Conservation (phyloP, 2,888 invertebrate species). For the Agonopterix alstromeriana region DNA sequence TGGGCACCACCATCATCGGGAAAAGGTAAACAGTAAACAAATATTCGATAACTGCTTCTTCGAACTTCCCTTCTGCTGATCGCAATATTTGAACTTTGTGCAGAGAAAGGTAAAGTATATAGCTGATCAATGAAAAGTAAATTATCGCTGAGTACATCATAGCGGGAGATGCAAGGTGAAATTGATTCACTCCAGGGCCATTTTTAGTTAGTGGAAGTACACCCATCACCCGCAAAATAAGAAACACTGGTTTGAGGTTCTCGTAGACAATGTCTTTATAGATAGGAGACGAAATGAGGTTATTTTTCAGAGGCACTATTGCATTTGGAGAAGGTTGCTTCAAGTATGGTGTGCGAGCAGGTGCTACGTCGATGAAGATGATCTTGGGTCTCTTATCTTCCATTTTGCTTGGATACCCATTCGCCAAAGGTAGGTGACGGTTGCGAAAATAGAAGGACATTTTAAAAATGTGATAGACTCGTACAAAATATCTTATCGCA, state of each 20-base stretch:
- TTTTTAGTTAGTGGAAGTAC: slow-evolving; percentile 77
- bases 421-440: slow-evolving; percentile 41
- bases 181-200: slow-evolving; percentile 63
- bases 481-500: neutral
- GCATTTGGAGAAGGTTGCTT: slow-evolving; percentile 41
- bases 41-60: slow-evolving; percentile 86
- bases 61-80: slow-evolving; percentile 81
- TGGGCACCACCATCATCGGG: slow-evolving; percentile 79
- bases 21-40: slow-evolving; percentile 84
- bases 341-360: slow-evolving; percentile 41
- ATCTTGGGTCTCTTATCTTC: slow-evolving; percentile 43
- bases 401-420: slow-evolving; percentile 47
- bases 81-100: slow-evolving; percentile 78
- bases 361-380: slow-evolving; percentile 59
- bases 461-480: slow-evolving; percentile 5
- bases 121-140: slow-evolving; percentile 66
- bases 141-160: slow-evolving; percentile 77
- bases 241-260: slow-evolving; percentile 65
- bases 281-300: slow-evolving; percentile 42
- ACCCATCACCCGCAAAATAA: slow-evolving; percentile 72
- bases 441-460: slow-evolving; percentile 52
- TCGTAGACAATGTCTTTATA: slow-evolving; percentile 61
- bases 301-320: slow-evolving; percentile 47
- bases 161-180: slow-evolving; percentile 66
- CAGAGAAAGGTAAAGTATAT: slow-evolving; percentile 78